phyloP scores from a whole-genome alignment of 1,140 invertebrate species.

The Trachymyrmex cornetzi region DNA sequence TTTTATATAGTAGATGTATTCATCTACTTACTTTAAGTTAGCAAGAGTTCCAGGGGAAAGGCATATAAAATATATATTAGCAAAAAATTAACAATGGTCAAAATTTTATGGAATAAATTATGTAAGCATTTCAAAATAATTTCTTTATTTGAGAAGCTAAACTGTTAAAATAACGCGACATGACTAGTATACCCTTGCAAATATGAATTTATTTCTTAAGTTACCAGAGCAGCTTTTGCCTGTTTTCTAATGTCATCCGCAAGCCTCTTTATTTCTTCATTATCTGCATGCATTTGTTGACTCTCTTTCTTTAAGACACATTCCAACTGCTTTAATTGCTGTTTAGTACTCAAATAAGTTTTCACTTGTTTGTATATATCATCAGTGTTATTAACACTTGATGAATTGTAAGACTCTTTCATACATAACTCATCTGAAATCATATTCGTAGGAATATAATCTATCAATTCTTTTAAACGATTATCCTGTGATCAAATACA shows the following conservation, averaged over 20 bases:
- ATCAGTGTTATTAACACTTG: conserved; percentile 71
- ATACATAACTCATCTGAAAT: conserved; percentile 56
- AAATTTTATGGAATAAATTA: conserved; percentile 4
- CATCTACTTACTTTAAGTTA: background rate
- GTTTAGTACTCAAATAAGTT: conserved; percentile 79
- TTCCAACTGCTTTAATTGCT: conserved; percentile 78
- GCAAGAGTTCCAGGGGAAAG: background rate
- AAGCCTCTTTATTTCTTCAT: conserved; percentile 79
- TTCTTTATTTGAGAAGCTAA: conserved; percentile 4
- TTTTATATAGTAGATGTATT: background rate
- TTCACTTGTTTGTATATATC: conserved; percentile 79
- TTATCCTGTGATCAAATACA: background rate
- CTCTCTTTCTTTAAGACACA: conserved; percentile 72
- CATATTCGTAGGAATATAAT: conserved; percentile 13
- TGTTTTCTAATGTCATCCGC: conserved; percentile 82
- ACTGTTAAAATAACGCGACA: background rate
- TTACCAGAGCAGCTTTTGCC: conserved; percentile 81
- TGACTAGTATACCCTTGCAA: background rate
- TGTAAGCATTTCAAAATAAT: conserved; percentile 4
- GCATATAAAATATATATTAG: background rate
- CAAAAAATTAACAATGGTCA: background rate
- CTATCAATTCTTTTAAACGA: background rate
- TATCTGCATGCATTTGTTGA: conserved; percentile 70
- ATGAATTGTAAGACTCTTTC: conserved; percentile 66
- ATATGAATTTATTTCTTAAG: background rate